Base-by-base conservation (phyloP, 2,797 vertebrate genomes). In the Eurystomus glaucurus region DNA sequence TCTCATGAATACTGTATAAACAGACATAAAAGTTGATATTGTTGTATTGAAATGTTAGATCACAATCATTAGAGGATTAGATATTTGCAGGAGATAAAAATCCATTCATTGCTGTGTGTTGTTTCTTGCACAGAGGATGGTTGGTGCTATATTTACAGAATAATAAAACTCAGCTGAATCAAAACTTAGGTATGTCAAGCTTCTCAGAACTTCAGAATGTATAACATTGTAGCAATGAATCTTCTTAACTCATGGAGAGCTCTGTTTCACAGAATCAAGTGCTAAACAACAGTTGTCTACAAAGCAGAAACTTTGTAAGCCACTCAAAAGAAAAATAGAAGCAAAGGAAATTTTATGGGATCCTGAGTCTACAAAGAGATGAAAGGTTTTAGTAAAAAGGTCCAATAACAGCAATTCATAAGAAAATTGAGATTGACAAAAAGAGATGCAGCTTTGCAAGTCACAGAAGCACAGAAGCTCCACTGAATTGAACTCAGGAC, bases 11-110 rank as follows among this genome's bases (percentile, higher is more conserved):
- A n/a, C 22, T 3, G 4, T 41, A 50, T 65, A 88, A 91, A 92
- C 37, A 96, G 60, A 82, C 21, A 85, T 71, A 93, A 95, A 96
- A 93, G 11, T 11, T n/a, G 68, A 92, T 92, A 74, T 35, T 76
- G 28, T 71, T 94, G 50, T 52, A 83, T 76, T 80, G 51, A 93
- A 87, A 65, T 80, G 25, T 50, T 92, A 96, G 64, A 78, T 95
- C 81, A 94, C 82, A 88, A 80, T 91, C 55, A 72, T 90, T 91
- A 88, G 76, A 88, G 35, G 35, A 58, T 20, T 25, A 74, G 35
- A 72, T 80, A 92, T 68, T 87, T 88, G 18, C 55, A 81, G 43
- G 58, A 78, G 51, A 46, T 23, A 80, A 87, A 95, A 88, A 22
- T 68, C 54, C 11, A 50, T 48, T 92, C 8, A 55, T 58, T 69